Evolutionary conservation across 2,888 invertebrate genomes (phyloP), one percentile per base, ranked within the genome.

Genomic region (Bimastos eiseni): DNA sequence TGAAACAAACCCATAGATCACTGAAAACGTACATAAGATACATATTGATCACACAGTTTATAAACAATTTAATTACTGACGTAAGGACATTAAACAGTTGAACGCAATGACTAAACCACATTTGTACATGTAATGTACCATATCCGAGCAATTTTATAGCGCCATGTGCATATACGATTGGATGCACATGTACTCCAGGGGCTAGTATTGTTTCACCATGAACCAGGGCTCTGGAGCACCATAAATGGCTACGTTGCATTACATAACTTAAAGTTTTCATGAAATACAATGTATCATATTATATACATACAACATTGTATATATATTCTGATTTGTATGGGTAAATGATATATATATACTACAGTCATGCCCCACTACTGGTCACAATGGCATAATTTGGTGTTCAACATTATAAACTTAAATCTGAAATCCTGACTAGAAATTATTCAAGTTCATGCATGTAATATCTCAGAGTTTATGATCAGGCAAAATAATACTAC

Each of bases 1-100:
- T 21, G 36, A 86, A 86, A 86, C 86, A 86, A 86, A 86, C 86
- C 86, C 37, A 36, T 6, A 86, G n/a, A 86, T 37, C 86, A 86
- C 86, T 36, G 33, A 86, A 84, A 86, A 86, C 37, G 37, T 86
- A 37, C 33, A 19, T 86, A 86, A 86, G 21, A 86, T 86, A 86
- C 30, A 34, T 86, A 34, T n/a, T 34, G 86, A 86, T 86, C 86
- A 86, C 86, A 86, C 86, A 86, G 34, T 30, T 37, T 36, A 36
- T 86, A 86, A 86, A 86, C 86, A 86, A 86, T 36, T 86, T 36
- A 36, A 37, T 86, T 70, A 30, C 70, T 70, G 30, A 8, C n/a
- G n/a, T 1, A n/a, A 70, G n/a, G 70, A 70, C 70, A 8, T n/a
- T n/a, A 70, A 30, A 70, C 70, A 70, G n/a, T 11, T 70, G 70